Evolutionary conservation across 2,797 vertebrate species (phyloP).

Genomic region (Valencia hispanica): DNA sequence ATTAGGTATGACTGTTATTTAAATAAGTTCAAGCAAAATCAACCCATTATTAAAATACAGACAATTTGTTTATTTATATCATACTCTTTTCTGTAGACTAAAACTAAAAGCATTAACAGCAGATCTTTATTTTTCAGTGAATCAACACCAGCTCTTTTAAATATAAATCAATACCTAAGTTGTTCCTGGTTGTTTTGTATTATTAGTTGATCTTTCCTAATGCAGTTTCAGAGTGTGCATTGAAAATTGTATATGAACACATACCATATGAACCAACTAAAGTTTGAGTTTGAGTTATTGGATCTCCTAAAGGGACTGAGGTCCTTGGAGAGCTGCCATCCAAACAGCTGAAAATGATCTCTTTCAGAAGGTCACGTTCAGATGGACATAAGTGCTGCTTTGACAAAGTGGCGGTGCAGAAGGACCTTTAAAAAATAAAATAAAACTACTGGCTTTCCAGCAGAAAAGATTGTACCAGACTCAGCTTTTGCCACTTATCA

Average conservation of each 20-base stretch:
- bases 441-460: background rate
- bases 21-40: background rate
- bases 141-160: background rate
- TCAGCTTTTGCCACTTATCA: background rate
- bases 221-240: background rate
- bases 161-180: background rate
- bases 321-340: background rate
- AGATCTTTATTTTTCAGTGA: background rate
- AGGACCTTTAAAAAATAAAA: background rate
- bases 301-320: background rate
- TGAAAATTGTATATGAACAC: background rate
- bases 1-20: background rate
- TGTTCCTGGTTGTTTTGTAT: background rate
- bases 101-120: background rate
- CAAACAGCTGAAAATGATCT: background rate
- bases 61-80: background rate
- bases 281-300: background rate
- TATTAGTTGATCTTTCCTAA: background rate
- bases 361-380: background rate
- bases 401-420: background rate
- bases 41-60: background rate
- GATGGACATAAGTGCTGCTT: conserved; percentile 7
- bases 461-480: background rate
- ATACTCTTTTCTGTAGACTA: background rate
- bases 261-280: background rate